Conservation (phyloP, 2,113 vertebrate genomes). For the Upupa epops region DNA sequence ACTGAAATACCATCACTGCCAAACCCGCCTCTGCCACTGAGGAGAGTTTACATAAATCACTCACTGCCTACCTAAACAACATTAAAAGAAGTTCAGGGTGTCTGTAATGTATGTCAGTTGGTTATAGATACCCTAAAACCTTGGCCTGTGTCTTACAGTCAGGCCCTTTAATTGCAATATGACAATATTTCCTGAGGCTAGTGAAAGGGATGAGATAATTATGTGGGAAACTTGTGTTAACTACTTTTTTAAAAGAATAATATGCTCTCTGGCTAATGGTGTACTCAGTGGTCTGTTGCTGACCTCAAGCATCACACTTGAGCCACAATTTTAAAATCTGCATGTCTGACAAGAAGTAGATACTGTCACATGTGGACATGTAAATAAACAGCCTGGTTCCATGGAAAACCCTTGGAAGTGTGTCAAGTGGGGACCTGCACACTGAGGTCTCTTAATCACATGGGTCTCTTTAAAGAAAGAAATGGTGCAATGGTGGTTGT, state of each 20-base stretch:
- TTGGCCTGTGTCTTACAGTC: neutral
- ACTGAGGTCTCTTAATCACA: neutral
- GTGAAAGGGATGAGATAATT: neutral
- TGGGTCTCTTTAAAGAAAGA: neutral
- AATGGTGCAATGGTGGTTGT: neutral
- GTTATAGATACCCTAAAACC: neutral
- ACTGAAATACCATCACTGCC: neutral
- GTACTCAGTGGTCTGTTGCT: neutral
- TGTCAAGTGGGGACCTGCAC: neutral
- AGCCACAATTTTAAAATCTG: neutral
- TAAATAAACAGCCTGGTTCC: neutral
- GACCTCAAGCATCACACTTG: neutral
- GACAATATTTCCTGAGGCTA: neutral
- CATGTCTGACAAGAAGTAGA: neutral
- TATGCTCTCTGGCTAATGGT: neutral
- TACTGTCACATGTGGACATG: neutral
- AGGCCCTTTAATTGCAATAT: neutral
- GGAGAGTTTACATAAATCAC: neutral
- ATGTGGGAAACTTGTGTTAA: neutral
- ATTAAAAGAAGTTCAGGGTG: neutral
- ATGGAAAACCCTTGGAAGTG: neutral
- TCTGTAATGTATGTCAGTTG: neutral
- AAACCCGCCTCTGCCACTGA: neutral
- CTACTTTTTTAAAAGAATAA: neutral
- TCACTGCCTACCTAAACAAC: neutral